Base-by-base conservation (phyloP, 2,888 invertebrate genomes). In the Agapetus fuscipes region DNA sequence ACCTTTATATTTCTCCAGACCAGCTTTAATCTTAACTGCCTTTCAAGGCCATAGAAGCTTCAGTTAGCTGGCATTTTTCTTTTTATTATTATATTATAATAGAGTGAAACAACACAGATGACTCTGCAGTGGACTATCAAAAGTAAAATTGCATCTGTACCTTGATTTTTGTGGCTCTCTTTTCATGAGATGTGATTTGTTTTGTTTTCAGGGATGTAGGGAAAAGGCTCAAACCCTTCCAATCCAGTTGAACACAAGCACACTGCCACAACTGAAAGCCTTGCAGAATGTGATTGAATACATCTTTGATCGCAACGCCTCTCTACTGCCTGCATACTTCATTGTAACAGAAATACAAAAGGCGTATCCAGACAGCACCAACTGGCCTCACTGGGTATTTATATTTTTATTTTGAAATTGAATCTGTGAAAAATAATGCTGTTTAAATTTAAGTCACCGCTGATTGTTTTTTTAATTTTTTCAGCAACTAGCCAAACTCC, bases 291-390 rank as follows among this genome's bases (percentile, higher is more conserved):
- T 94, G 1, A 78, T 94, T 45, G 79, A 83, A 49, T 83, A 86
- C 53, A 91, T 96, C 54, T 88, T 95, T 66, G 89, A 96, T 59
- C 73, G 95, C 25, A 86, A 91, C 61, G 84, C 88, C 14, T 93
- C 93, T 54, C 68, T 96, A 25, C 64, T 96, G 40, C 96, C 96
- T 1, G 90, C 90, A 4, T 96, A 96, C 62, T 87, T 97, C 53
- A 84, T 96, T 48, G 88, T 93, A 0, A 94, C 93, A 57, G 95
- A 96, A 69, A 83, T 96, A 49, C 86, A 89, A 54, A 95, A 95
- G 58, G 80, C 82, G 30, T 83, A 83, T 60, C 80, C 83, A 1
- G 84, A 87, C 49, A 80, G 80, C 50, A 77, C 76, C 54, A 76
- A 76, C 46, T 87, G 84, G 78, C 88, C 93, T 31, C 94, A 96